These are phyloP conservation scores for Eupelmus urozonus DNA, from an alignment of 2,888 invertebrate genomes.

Conservation along the genomic window DNA sequence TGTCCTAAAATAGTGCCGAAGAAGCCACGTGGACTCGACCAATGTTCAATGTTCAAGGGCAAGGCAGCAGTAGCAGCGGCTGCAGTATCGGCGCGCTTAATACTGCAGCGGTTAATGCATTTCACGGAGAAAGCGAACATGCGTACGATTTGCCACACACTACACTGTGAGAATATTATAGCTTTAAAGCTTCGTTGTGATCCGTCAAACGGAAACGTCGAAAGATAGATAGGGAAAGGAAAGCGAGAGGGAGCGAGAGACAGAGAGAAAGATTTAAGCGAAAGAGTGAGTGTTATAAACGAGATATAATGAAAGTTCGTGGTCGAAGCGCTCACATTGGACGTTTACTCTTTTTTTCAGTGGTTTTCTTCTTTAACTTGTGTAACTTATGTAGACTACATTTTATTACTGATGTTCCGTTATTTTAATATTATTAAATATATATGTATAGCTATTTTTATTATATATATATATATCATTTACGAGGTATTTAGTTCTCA, in stretches of 20 bases:
- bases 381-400: slow-evolving; percentile 43
- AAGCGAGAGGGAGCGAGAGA: slow-evolving; percentile 11
- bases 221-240: slow-evolving; percentile 6
- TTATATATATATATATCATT: slow-evolving; percentile 47
- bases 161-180: slow-evolving; percentile 58
- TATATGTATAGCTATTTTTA: slow-evolving; percentile 50
- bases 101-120: slow-evolving; percentile 51
- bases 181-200: slow-evolving; percentile 60
- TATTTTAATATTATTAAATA: slow-evolving; percentile 54
- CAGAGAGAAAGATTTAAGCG: slow-evolving; percentile 3
- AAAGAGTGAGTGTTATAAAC: slow-evolving; percentile 33
- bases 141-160: slow-evolving; percentile 48
- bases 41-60: slow-evolving; percentile 39
- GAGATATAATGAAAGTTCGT: slow-evolving; percentile 56
- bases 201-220: slow-evolving; percentile 58
- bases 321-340: slow-evolving; percentile 45
- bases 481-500: slow-evolving; percentile 51
- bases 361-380: slow-evolving; percentile 48
- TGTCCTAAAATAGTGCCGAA: slow-evolving; percentile 52
- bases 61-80: slow-evolving; percentile 4
- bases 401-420: slow-evolving; percentile 57
- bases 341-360: slow-evolving; percentile 54
- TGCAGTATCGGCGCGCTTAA: slow-evolving; percentile 17
- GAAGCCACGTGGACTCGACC: slow-evolving; percentile 40
- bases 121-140: slow-evolving; percentile 46